Percentiles rank a stretch among this genome's conserved stretches.
These are phyloP conservation scores for Myripristis jacobus DNA, from an alignment of 2,797 vertebrate species.

Conservation along the genomic window DNA sequence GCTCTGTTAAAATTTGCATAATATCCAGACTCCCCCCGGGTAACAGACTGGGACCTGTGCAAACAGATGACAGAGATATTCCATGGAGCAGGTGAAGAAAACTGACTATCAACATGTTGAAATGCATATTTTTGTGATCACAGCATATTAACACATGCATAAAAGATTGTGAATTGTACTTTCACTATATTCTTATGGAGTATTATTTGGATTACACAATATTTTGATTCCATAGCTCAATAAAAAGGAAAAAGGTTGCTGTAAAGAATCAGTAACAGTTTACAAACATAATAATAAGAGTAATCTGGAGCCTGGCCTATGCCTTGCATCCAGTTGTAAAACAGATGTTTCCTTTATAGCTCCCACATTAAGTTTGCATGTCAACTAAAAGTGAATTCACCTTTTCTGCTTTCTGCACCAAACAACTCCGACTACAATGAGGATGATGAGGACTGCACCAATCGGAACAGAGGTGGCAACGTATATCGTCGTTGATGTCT, in stretches of 20 bases:
- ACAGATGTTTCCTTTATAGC: too few species aligned
- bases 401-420: conserved; percentile 38
- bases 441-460: conserved; percentile 30
- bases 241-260: too few species aligned
- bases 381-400: conserved; percentile 14
- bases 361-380: background rate
- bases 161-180: too few species aligned
- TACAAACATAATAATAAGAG: too few species aligned
- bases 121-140: too few species aligned
- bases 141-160: too few species aligned
- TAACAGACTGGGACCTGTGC: conserved; percentile 36
- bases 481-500: fast-evolving
- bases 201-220: too few species aligned
- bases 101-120: background rate
- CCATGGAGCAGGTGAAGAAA: background rate
- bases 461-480: conserved; percentile 22
- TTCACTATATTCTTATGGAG: too few species aligned
- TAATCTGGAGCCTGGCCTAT: too few species aligned
- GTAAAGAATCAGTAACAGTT: too few species aligned
- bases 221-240: too few species aligned
- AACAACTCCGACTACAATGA: conserved; percentile 23
- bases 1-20: conserved; percentile 61
- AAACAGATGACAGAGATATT: background rate
- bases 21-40: conserved; percentile 56
- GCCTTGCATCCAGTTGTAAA: too few species aligned